Evolutionary conservation across 2,113 vertebrate species (phyloP), one percentile per base, ranked within the genome.

Genomic region (Etia nguti): DNA sequence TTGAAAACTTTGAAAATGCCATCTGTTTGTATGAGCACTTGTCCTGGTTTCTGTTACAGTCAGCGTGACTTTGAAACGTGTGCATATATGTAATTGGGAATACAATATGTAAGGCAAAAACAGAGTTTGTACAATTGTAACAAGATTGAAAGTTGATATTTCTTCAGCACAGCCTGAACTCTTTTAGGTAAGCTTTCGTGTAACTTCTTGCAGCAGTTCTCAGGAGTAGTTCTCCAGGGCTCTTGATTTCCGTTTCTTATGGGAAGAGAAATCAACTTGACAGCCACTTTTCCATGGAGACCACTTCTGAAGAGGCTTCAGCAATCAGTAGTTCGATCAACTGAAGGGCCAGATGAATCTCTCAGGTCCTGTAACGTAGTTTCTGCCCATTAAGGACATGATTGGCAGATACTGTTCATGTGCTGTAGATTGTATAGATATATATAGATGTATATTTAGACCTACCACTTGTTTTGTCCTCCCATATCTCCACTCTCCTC

Each of bases 121-220:
- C n/a, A 15, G 34, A 38, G 62, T 68, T 68, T 41, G 1, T 10
- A 41, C 20, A 68, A 0, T 68, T 68, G 36, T 41, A 41, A 41
- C 6, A 22, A 68, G 20, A 20, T 68, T 68, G 34, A 8, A 68
- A 68, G 11, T 41, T 36, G 31, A 15, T 38, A 65, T 38, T 65
- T 65, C 60, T 38, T 65, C 13, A 65, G 22, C 20, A 13, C 34
- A 65, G n/a, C 34, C 9, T 38, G 36, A 2, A 65, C 34, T 65
- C 60, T 9, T 20, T 1, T 0, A 8, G 0, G n/a, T 9, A 68
- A 68, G 22, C 7, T 0, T 68, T 12, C 10, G 5, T 43, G 5
- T 43, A 12, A 43, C 62, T 68, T 38, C 36, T 38, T 68, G 20
- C 10, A 38, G 34, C 20, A 41, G 0, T 68, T 68, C 20, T 38